These are phyloP conservation scores for Melanophora roralis DNA, from an alignment of 2,888 invertebrate species.

Conservation along the genomic window DNA sequence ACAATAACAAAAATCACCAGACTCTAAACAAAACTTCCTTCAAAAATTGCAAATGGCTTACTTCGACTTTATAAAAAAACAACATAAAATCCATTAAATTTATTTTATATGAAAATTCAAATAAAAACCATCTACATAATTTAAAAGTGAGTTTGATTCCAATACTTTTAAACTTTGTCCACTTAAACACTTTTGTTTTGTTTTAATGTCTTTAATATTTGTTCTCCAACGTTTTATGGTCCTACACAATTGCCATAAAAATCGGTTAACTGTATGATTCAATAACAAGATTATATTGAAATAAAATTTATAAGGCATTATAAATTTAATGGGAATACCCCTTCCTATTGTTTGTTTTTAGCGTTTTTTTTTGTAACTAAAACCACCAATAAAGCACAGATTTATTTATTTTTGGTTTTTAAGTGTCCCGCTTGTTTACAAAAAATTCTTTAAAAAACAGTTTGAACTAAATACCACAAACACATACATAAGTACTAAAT, in stretches of 20 bases:
- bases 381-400: conserved; percentile 27
- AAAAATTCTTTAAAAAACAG: not conserved
- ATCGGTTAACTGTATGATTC: conserved; percentile 27
- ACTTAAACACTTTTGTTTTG: conserved; percentile 13
- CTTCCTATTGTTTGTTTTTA: conserved; percentile 7
- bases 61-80: not conserved
- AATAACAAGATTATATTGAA: conserved; percentile 27
- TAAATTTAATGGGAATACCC: conserved; percentile 27
- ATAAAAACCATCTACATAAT: no score
- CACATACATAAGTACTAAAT: not conserved
- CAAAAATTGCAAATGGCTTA: not conserved
- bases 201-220: not conserved
- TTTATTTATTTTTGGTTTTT: conserved; percentile 33
- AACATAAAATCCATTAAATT: not conserved
- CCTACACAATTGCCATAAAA: conserved; percentile 17
- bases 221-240: no score
- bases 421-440: conserved; percentile 30
- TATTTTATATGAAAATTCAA: no score
- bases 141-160: no score
- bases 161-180: not conserved
- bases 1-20: no score
- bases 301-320: conserved; percentile 48
- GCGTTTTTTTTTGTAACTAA: not conserved
- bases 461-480: not conserved
- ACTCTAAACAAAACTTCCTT: not conserved